Evolutionary conservation across 92 coral and sea anemone species (phyloP), one percentile per base, ranked within the genome.

Genomic region (Porites lobata): DNA sequence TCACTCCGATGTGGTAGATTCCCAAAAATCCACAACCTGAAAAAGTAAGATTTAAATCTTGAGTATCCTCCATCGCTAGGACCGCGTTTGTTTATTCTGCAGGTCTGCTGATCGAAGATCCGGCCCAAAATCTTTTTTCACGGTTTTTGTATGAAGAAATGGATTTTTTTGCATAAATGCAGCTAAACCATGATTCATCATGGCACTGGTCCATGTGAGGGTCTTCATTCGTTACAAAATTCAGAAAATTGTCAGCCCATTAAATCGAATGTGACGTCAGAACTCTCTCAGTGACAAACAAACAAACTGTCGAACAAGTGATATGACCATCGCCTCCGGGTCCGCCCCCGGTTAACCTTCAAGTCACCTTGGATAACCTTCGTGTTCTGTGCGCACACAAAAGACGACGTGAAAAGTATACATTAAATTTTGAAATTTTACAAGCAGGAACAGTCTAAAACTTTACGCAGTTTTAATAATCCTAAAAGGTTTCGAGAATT

Each of bases 1-100:
- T 98, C 50, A 96, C 99, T 2, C 99, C 99, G 65, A 98, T 93
- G 80, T 98, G 99, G 76, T 98, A 98, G 38, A 98, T 92, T 59
- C 99, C 99, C 61, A 98, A 79, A 87, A 98, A 98, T 76, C 98
- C 99, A 84, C 99, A 98, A 59, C 99, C 99, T 22, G 98, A 98
- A 86, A 98, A 98, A 6, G 99, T 96, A 8, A 98, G 54, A 75
- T 94, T 96, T 4, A 98, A 82, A 67, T 92, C 96, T 75, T 93
- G 72, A 9, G 12, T 21, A 7, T 70, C 90, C 19, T 80, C 74
- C 98, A 95, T 95, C 51, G 19, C 65, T 38, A 12, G 53, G 52
- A 85, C 51, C 13, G 43, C 24, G 2, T 8, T 7, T 50, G 59
- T 83, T 4, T 22, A 14, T 9, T 3, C 85, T 43, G 72, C 24